Evolutionary conservation across 1,140 invertebrate species (phyloP).

Genomic region (Periplaneta americana): DNA sequence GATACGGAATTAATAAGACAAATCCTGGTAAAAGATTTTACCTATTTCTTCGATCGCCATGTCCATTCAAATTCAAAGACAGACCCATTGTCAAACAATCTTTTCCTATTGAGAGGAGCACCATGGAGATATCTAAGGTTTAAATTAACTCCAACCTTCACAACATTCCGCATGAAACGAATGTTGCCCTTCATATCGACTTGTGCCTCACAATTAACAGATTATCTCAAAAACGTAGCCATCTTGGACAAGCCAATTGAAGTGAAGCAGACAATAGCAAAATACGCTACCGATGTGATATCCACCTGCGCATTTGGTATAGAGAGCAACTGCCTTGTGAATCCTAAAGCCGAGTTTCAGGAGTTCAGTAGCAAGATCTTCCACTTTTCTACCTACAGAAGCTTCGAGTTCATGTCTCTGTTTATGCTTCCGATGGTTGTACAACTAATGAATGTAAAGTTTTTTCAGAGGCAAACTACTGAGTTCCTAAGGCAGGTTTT

Average conservation of each 20-base stretch:
- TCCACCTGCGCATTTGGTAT: constrained; percentile 18
- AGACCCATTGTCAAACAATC: constrained; percentile 34
- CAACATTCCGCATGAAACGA: constrained; percentile 39
- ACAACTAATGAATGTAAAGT: constrained; percentile 30
- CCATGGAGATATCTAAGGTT: constrained; percentile 39
- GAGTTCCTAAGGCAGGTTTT: constrained; percentile 49
- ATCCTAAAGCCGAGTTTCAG: constrained; percentile 18
- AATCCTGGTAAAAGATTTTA: constrained; percentile 52
- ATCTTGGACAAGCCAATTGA: background rate
- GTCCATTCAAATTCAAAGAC: constrained; percentile 38
- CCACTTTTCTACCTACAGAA: background rate
- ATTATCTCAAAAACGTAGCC: background rate
- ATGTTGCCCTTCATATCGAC: constrained; percentile 24
- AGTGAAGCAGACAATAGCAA: background rate
- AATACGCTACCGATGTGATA: constrained; percentile 19
- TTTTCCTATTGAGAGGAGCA: constrained; percentile 26
- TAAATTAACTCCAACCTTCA: constrained; percentile 43
- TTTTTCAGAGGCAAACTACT: constrained; percentile 41
- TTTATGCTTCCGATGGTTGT: constrained; percentile 8
- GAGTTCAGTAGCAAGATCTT: constrained; percentile 17
- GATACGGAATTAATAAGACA: constrained; percentile 53
- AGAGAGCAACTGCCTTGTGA: constrained; percentile 11
- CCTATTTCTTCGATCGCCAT: constrained; percentile 43
- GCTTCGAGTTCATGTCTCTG: constrained; percentile 1
- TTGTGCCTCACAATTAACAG: background rate